Evolutionary conservation across 1,140 invertebrate species (phyloP).

Genomic region (Papilio polytes): DNA sequence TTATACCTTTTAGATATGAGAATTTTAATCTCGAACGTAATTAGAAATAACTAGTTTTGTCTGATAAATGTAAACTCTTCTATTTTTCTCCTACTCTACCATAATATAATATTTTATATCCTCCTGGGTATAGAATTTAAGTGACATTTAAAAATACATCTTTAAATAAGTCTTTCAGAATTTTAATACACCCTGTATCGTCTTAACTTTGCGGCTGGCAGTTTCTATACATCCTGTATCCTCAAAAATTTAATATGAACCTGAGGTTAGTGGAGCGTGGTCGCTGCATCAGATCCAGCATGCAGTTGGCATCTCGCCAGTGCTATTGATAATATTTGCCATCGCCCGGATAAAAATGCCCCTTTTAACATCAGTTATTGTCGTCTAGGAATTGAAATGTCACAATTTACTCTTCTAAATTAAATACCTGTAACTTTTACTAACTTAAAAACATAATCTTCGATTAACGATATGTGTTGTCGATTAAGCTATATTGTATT

Average conservation of each 20-base stretch:
- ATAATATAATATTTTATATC: too few relatives aligned
- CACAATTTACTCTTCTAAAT: not conserved
- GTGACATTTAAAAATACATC: not conserved
- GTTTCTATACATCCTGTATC: slow-evolving; percentile 26
- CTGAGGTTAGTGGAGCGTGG: slow-evolving; percentile 43
- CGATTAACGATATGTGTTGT: too few relatives aligned
- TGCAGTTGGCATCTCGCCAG: slow-evolving; percentile 64
- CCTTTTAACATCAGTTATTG: slow-evolving; percentile 50
- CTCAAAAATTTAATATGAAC: slow-evolving; percentile 45
- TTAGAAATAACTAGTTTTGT: too few relatives aligned
- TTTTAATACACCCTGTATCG: slow-evolving; percentile 3
- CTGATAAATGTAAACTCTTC: too few relatives aligned
- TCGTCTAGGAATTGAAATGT: slow-evolving; percentile 44
- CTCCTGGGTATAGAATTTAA: not conserved
- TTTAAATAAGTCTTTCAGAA: not conserved
- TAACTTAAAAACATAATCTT: too few relatives aligned
- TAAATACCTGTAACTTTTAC: too few relatives aligned
- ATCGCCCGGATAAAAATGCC: slow-evolving; percentile 61
- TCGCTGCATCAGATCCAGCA: slow-evolving; percentile 50
- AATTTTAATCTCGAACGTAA: too few relatives aligned
- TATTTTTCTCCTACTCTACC: too few relatives aligned
- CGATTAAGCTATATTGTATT: too few relatives aligned
- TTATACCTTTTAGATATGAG: too few relatives aligned
- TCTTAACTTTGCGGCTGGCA: slow-evolving; percentile 20
- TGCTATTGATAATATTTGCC: slow-evolving; percentile 67